phyloP scores from a whole-genome alignment of 2,888 invertebrate species.

The Elaeidobius kamerunicus region DNA sequence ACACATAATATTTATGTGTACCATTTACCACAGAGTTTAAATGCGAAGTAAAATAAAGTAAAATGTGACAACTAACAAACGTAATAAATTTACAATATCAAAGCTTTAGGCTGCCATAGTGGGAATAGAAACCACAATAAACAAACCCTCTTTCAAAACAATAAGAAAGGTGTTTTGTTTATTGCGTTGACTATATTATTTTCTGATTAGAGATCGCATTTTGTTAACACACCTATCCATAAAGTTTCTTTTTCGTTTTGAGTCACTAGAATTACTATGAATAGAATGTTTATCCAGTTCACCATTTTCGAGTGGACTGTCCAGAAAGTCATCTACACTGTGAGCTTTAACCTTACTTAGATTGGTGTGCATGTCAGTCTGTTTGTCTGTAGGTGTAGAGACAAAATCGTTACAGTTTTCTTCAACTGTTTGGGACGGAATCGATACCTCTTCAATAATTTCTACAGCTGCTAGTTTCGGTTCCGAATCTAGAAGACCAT shows the following conservation, averaged over 20 bases:
- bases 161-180: background rate
- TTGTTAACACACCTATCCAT: constrained; percentile 83
- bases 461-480: constrained; percentile 33
- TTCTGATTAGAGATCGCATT: constrained; percentile 69
- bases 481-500: constrained; percentile 56
- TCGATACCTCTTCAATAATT: constrained; percentile 35
- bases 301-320: constrained; percentile 37
- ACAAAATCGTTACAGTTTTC: constrained; percentile 46
- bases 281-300: constrained; percentile 33
- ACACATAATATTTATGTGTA: too few species aligned
- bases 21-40: too few species aligned
- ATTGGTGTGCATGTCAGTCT: constrained; percentile 38
- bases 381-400: constrained; percentile 40
- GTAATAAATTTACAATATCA: constrained; percentile 31
- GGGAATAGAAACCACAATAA: too few species aligned
- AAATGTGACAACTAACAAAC: constrained; percentile 21
- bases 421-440: constrained; percentile 44
- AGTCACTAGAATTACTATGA: constrained; percentile 51
- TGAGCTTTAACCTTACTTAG: constrained; percentile 36
- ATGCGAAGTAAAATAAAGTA: background rate
- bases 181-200: constrained; percentile 32
- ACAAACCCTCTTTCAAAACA: too few species aligned
- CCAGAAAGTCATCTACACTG: constrained; percentile 37
- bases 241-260: constrained; percentile 73
- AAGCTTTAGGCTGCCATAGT: constrained; percentile 22